Evolutionary conservation across 2,797 vertebrate species (phyloP).

Genomic region (Tachyglossus aculeatus): DNA sequence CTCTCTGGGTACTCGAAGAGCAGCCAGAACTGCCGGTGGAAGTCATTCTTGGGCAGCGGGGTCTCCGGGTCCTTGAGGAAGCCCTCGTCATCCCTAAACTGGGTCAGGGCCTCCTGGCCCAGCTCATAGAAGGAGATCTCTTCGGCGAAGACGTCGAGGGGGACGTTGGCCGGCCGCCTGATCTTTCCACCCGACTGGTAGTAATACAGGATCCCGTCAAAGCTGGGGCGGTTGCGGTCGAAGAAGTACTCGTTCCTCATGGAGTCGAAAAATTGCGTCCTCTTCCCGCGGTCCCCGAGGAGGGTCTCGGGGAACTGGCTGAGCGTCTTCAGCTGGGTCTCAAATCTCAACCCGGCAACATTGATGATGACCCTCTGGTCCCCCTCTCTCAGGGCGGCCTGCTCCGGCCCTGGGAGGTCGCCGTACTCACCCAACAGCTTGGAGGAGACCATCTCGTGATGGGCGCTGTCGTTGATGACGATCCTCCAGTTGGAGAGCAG

Average conservation of each 20-base stretch:
- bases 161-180: slow-evolving; percentile 92
- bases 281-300: slow-evolving; percentile 88
- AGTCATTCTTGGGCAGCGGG: slow-evolving; percentile 87
- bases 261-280: slow-evolving; percentile 92
- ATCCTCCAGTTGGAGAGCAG: slow-evolving; percentile 88
- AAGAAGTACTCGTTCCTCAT: slow-evolving; percentile 98
- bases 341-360: slow-evolving; percentile 92
- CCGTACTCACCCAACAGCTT: slow-evolving; percentile 82
- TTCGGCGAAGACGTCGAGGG: slow-evolving; percentile 92
- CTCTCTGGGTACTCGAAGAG: slow-evolving; percentile 98
- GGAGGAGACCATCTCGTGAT: slow-evolving; percentile 87
- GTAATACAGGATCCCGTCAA: slow-evolving; percentile 95
- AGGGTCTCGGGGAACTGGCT: slow-evolving; percentile 92
- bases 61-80: slow-evolving; percentile 92
- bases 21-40: slow-evolving; percentile 94
- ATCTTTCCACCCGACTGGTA: slow-evolving; percentile 96
- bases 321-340: slow-evolving; percentile 93
- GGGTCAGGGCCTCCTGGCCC: slow-evolving; percentile 92
- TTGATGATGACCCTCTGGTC: slow-evolving; percentile 94
- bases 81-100: slow-evolving; percentile 95
- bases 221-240: slow-evolving; percentile 94
- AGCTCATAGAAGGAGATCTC: slow-evolving; percentile 97
- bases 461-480: slow-evolving; percentile 83
- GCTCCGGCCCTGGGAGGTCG: slow-evolving; percentile 83
- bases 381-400: slow-evolving; percentile 81